Evolutionary conservation across 2,888 invertebrate species (phyloP).

Genomic region (Tachina lurida): DNA sequence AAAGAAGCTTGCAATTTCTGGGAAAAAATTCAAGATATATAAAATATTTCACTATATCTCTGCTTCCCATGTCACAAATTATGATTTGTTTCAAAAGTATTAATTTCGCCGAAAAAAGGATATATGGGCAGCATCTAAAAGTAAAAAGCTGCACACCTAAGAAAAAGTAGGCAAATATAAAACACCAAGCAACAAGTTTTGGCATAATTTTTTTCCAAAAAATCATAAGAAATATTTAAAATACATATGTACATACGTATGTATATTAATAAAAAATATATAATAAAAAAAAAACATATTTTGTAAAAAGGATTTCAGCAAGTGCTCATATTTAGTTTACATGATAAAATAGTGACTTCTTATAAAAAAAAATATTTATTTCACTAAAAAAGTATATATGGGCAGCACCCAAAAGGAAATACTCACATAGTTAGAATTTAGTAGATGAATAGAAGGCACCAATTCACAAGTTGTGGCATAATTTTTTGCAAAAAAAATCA

Average conservation of each 20-base stretch:
- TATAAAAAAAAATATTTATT: background rate
- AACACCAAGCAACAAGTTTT: background rate
- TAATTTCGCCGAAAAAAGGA: slow-evolving; percentile 26
- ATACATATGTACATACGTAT: too few species aligned
- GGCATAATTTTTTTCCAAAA: background rate
- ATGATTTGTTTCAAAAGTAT: background rate
- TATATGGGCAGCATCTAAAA: background rate
- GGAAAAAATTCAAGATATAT: too few species aligned
- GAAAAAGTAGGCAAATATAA: background rate
- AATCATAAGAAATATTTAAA: too few species aligned
- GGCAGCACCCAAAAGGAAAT: background rate
- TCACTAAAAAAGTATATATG: slow-evolving; percentile 37
- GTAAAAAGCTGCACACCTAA: background rate
- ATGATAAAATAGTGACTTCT: background rate
- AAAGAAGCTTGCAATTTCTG: too few species aligned
- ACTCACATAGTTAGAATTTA: background rate
- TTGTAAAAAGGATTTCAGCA: background rate
- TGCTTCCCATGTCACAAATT: background rate
- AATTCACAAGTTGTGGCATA: background rate
- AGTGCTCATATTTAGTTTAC: too few species aligned
- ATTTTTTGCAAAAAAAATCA: background rate
- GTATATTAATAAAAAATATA: too few species aligned
- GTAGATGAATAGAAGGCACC: too few species aligned
- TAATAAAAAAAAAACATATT: background rate
- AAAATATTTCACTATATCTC: background rate